A percentile compares a stretch with the other conserved stretches of the same genome.
These are phyloP conservation scores for Bacillus rossius DNA, from an alignment of 1,140 invertebrate species.

Conservation along the genomic window DNA sequence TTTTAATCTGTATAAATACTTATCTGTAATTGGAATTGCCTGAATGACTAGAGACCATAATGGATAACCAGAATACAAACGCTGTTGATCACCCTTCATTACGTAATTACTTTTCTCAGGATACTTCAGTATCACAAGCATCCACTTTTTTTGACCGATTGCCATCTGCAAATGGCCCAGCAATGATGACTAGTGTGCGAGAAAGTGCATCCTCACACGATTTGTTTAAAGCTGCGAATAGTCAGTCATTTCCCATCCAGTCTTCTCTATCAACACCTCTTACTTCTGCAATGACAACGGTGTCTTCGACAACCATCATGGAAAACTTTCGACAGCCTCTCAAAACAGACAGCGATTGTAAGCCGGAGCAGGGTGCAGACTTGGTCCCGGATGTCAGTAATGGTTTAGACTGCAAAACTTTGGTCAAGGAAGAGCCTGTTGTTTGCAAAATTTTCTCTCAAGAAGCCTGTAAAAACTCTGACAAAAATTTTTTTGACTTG, in stretches of 20 bases:
- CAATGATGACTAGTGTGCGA: conserved; percentile 17
- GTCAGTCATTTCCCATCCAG: neutral
- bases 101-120: conserved; percentile 8
- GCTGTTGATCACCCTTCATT: conserved; percentile 5
- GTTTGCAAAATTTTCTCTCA: conserved; percentile 41
- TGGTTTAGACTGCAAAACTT: conserved; percentile 3
- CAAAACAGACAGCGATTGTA: too few species aligned
- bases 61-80: neutral
- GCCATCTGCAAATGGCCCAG: conserved; percentile 12
- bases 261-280: neutral
- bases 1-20: too few species aligned
- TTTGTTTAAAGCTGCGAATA: conserved; percentile 9
- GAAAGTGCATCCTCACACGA: conserved; percentile 17
- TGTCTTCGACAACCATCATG: too few species aligned
- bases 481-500: conserved; percentile 27
- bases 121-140: conserved; percentile 3
- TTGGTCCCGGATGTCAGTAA: neutral
- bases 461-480: conserved; percentile 11
- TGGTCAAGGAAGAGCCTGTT: conserved; percentile 38
- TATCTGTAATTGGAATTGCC: too few species aligned
- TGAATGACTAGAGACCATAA: too few species aligned
- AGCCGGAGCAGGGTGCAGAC: too few species aligned
- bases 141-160: conserved; percentile 16
- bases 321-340: too few species aligned
- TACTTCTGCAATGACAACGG: neutral